A percentile compares a stretch with the other conserved stretches of the same genome.
phyloP scores from a whole-genome alignment of 2,888 invertebrate genomes.

The Mythimna loreyi region DNA sequence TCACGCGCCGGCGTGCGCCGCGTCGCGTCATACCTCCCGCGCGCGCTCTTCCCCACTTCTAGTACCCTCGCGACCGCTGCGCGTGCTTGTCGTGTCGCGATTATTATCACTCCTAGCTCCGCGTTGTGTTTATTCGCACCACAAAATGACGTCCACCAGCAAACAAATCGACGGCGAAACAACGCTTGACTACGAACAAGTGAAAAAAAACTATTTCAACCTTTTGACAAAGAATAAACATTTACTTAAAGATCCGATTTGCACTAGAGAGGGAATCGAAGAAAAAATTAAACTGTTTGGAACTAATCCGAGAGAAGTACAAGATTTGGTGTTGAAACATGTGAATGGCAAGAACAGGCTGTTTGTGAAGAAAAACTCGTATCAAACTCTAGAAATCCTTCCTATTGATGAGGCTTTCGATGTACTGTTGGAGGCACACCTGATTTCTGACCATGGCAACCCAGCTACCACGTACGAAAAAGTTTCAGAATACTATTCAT shows the following conservation, averaged over 20 bases:
- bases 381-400: slow-evolving; percentile 1
- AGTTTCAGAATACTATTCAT: background rate
- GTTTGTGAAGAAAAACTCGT: background rate
- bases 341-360: slow-evolving; percentile 5
- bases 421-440: slow-evolving; percentile 16
- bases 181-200: slow-evolving; percentile 11
- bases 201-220: slow-evolving; percentile 2
- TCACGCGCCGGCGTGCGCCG: background rate
- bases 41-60: background rate
- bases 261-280: background rate
- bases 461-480: background rate
- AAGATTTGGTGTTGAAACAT: background rate
- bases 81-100: background rate
- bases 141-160: slow-evolving; percentile 42
- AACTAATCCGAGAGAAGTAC: fast-evolving
- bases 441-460: slow-evolving; percentile 10
- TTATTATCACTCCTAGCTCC: background rate
- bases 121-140: background rate
- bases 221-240: background rate
- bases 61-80: slow-evolving; percentile 37
- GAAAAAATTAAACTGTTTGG: background rate
- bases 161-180: background rate
- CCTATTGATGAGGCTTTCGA: slow-evolving; percentile 43
- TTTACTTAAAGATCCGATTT: background rate
- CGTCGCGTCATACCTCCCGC: background rate